Percentiles rank a stretch among this genome's conserved stretches.
Evolutionary conservation across 2,113 vertebrate species (phyloP).

Genomic region (Sapajus apella): DNA sequence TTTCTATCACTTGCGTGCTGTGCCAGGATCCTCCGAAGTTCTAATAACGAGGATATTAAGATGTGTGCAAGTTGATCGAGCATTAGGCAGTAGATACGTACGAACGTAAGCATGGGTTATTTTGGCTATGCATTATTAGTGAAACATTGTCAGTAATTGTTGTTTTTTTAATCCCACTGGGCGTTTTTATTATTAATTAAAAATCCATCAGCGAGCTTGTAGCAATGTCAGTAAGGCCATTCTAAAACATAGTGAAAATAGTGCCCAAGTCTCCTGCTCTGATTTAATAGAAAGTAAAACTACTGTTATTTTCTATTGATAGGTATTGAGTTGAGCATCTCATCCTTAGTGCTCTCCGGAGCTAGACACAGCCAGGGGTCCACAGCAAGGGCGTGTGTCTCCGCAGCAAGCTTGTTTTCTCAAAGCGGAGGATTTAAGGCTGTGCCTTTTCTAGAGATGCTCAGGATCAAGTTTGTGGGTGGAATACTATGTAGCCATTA

Average conservation of each 20-base stretch:
- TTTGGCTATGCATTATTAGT: not conserved
- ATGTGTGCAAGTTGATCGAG: not conserved
- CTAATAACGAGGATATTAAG: not conserved
- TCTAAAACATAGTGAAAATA: not conserved
- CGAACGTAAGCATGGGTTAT: not conserved
- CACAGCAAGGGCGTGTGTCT: accelerated
- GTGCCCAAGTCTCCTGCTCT: not conserved
- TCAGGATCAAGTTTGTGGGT: not conserved
- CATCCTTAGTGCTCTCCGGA: accelerated
- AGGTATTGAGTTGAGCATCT: not conserved
- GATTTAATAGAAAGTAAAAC: not conserved
- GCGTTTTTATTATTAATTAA: slow-evolving; percentile 31
- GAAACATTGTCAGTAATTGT: not conserved
- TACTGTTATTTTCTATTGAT: too few species aligned
- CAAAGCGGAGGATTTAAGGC: not conserved
- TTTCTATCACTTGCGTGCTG: not conserved
- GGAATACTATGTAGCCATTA: not conserved
- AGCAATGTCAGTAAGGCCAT: not conserved
- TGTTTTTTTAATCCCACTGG: not conserved
- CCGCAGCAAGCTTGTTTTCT: not conserved
- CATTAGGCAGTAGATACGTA: not conserved
- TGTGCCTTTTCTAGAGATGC: not conserved
- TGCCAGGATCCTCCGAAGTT: not conserved
- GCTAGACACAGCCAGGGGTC: not conserved
- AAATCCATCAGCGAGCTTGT: not conserved